These are phyloP conservation scores for Calephelis nemesis DNA, from an alignment of 1,140 invertebrate species.

Conservation along the genomic window DNA sequence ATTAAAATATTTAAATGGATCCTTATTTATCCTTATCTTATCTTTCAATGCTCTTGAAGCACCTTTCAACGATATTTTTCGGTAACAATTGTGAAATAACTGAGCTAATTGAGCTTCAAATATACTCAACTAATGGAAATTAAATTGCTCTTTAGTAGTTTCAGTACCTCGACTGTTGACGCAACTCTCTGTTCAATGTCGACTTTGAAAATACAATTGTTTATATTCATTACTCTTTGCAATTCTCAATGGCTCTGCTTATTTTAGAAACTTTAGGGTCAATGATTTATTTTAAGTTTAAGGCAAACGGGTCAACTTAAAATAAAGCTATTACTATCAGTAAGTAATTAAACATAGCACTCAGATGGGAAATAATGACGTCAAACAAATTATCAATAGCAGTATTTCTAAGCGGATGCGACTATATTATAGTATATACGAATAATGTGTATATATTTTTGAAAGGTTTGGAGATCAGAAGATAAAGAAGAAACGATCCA, in stretches of 20 bases:
- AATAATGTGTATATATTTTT: too few relatives aligned
- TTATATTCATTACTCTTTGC: not conserved
- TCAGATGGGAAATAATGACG: too few relatives aligned
- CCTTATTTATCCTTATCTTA: not conserved
- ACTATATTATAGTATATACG: too few relatives aligned
- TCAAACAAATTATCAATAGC: too few relatives aligned
- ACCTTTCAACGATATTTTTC: conserved; percentile 1
- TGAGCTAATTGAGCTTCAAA: not conserved
- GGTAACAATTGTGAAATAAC: conserved; percentile 1
- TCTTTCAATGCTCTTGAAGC: not conserved
- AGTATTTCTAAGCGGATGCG: too few relatives aligned
- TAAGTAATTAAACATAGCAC: too few relatives aligned
- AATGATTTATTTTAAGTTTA: too few relatives aligned
- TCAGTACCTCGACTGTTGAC: not conserved
- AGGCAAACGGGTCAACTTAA: too few relatives aligned
- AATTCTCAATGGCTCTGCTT: not conserved
- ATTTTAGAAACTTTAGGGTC: too few relatives aligned
- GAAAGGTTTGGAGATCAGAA: too few relatives aligned
- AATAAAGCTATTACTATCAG: too few relatives aligned
- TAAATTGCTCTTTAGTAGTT: conserved; percentile 5
- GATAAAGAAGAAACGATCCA: too few relatives aligned
- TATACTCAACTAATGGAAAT: conserved; percentile 2
- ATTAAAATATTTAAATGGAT: not conserved
- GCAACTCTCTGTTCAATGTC: not conserved
- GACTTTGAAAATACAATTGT: not conserved